Conservation (phyloP, 2,888 invertebrate species). For the Saturnia japonica region DNA sequence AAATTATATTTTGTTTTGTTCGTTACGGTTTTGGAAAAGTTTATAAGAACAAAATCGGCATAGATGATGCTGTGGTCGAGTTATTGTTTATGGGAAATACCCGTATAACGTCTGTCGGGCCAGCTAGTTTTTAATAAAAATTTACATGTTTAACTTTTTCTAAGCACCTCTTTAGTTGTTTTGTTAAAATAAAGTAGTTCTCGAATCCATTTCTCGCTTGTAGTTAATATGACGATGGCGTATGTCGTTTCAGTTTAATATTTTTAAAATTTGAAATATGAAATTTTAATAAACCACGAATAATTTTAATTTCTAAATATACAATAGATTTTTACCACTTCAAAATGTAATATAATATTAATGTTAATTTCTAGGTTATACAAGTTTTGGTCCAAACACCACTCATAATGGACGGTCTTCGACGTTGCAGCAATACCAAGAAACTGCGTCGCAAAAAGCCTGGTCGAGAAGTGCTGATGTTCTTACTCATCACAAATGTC, state of each 20-base stretch:
- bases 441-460: constrained; percentile 85
- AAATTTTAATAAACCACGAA: neutral
- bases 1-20: too few relatives aligned
- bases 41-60: too few relatives aligned
- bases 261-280: neutral
- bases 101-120: too few relatives aligned
- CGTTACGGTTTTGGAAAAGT: too few relatives aligned
- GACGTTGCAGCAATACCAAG: constrained; percentile 87
- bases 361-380: constrained; percentile 73
- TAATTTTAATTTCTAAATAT: neutral
- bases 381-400: constrained; percentile 89
- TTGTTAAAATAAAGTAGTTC: neutral
- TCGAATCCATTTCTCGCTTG: neutral
- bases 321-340: neutral
- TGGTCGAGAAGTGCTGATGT: constrained; percentile 88
- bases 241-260: too few relatives aligned
- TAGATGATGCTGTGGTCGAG: too few relatives aligned
- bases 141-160: too few relatives aligned
- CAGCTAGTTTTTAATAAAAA: too few relatives aligned
- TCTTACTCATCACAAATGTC: constrained; percentile 88
- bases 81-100: too few relatives aligned
- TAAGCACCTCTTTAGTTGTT: neutral
- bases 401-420: constrained; percentile 86
- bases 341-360: neutral
- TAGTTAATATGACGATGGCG: too few relatives aligned